phyloP scores from a whole-genome alignment of 1,140 invertebrate genomes.

The Copidosoma floridanum region DNA sequence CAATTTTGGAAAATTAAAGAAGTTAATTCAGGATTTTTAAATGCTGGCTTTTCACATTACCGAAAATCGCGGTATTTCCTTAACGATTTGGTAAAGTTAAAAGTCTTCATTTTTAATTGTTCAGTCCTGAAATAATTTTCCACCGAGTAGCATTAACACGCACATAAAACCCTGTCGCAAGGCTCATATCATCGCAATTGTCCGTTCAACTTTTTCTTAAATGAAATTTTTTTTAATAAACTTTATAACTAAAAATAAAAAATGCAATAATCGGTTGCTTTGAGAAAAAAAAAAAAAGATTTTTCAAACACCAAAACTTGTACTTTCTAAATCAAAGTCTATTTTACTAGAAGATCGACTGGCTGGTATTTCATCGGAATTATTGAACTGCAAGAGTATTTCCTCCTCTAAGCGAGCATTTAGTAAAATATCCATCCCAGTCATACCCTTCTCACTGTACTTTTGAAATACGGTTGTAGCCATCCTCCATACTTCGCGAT shows the following conservation, averaged over 20 bases:
- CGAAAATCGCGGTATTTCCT: too few species aligned
- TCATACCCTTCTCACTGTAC: slow-evolving; percentile 35
- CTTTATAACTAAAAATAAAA: not conserved
- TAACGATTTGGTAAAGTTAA: slow-evolving; percentile 4
- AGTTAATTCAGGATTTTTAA: slow-evolving; percentile 25
- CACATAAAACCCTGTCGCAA: slow-evolving; percentile 14
- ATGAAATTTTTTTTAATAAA: slow-evolving; percentile 15
- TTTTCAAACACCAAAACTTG: slow-evolving; percentile 24
- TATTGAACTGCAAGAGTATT: slow-evolving; percentile 30
- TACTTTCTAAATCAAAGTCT: slow-evolving; percentile 19
- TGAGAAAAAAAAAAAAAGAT: not conserved
- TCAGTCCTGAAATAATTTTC: slow-evolving; percentile 23
- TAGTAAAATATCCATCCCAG: slow-evolving; percentile 40
- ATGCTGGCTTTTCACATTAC: too few species aligned
- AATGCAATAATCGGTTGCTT: not conserved
- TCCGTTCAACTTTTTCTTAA: slow-evolving; percentile 17
- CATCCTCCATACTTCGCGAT: slow-evolving; percentile 40
- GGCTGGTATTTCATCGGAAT: slow-evolving; percentile 16
- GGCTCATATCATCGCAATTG: slow-evolving; percentile 15
- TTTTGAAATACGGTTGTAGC: slow-evolving; percentile 38
- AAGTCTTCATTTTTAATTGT: slow-evolving; percentile 21
- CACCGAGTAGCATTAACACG: slow-evolving; percentile 10
- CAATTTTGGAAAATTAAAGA: slow-evolving; percentile 18
- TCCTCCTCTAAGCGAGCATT: slow-evolving; percentile 40
- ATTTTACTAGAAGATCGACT: slow-evolving; percentile 12